Conservation (phyloP, 2,797 vertebrate species). For the Dermochelys coriacea region DNA sequence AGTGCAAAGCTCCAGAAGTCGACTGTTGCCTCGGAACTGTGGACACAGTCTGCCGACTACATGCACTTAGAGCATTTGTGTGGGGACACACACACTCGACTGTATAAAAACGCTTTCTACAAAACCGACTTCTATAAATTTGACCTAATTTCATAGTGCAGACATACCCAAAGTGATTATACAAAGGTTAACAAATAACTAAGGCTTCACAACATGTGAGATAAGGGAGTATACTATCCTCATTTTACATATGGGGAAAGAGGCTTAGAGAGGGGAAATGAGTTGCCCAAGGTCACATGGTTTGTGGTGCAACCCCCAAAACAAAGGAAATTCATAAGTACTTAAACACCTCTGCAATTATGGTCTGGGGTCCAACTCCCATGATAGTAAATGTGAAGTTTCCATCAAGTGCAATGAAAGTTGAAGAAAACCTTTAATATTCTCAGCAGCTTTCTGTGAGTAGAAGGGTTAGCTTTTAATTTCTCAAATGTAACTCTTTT, state of each 20-base stretch:
- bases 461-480: conserved; percentile 62
- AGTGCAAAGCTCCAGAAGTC: too few relatives aligned
- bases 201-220: neutral
- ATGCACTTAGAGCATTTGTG: too few relatives aligned
- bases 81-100: too few relatives aligned
- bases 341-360: neutral
- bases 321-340: neutral
- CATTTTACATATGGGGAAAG: conserved; percentile 6
- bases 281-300: neutral
- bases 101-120: too few relatives aligned
- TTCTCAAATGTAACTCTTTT: conserved; percentile 34
- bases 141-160: too few relatives aligned
- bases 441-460: neutral
- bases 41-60: too few relatives aligned
- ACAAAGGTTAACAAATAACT: conserved; percentile 42
- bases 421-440: conserved; percentile 35
- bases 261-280: neutral
- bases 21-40: too few relatives aligned
- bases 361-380: neutral
- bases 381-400: neutral
- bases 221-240: conserved; percentile 30
- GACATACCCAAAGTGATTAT: conserved; percentile 37
- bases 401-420: neutral
- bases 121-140: too few relatives aligned
- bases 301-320: neutral